A percentile compares a stretch with the other conserved stretches of the same genome.
These are phyloP conservation scores for Holothuria leucospilota DNA, from an alignment of 53 echinoderm and acorn worm species.

Conservation along the genomic window DNA sequence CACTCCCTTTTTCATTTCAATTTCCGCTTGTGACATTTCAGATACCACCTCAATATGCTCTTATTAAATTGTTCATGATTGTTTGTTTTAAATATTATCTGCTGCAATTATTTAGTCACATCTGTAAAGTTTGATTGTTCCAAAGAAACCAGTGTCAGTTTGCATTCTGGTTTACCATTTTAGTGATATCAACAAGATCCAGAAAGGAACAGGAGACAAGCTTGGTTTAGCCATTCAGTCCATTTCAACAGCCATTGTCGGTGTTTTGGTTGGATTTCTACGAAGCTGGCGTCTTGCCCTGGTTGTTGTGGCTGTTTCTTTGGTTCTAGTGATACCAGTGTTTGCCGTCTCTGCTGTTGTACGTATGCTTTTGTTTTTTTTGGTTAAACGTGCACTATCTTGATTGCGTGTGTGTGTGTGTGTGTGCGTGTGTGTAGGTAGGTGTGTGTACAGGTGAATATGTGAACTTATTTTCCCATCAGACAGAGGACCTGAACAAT, in stretches of 20 bases:
- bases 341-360: slow-evolving; percentile 33
- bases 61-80: too few species aligned
- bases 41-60: too few species aligned
- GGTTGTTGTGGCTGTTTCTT: slow-evolving; percentile 76
- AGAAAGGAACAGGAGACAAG: slow-evolving; percentile 83
- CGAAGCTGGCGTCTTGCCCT: slow-evolving; percentile 87
- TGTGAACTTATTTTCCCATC: too few species aligned
- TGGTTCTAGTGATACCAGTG: slow-evolving; percentile 59
- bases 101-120: background rate
- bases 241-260: slow-evolving; percentile 65
- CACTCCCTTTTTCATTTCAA: too few species aligned
- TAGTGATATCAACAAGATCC: slow-evolving; percentile 89
- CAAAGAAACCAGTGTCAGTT: background rate
- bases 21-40: too few species aligned
- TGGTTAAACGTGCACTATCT: too few species aligned
- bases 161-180: background rate
- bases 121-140: too few species aligned
- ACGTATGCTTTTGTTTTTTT: background rate
- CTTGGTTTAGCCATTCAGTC: slow-evolving; percentile 77
- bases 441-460: too few species aligned
- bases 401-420: too few species aligned
- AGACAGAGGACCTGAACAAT: too few species aligned
- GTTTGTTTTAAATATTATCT: background rate
- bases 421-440: too few species aligned
- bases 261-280: slow-evolving; percentile 76